Conservation (phyloP, 1,140 invertebrate species). For the Samia ricini region DNA sequence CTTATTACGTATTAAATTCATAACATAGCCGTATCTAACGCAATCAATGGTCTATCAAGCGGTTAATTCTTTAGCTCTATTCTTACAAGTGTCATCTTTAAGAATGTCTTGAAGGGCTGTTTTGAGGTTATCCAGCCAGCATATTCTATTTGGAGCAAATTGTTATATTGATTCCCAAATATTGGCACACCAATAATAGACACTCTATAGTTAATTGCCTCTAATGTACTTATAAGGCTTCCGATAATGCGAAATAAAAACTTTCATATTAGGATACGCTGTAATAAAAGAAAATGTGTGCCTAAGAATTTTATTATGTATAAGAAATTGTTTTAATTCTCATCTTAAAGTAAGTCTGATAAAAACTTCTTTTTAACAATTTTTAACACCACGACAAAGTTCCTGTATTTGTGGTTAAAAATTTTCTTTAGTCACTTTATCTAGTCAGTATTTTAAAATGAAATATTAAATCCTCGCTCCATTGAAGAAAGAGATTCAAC, state of each 20-base stretch:
- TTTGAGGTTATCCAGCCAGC: conserved; percentile 45
- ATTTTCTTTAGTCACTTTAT: too few relatives aligned
- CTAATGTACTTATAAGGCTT: conserved; percentile 82
- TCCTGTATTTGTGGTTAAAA: too few relatives aligned
- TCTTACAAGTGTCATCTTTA: conserved; percentile 42
- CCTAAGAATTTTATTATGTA: too few relatives aligned
- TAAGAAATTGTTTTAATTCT: too few relatives aligned
- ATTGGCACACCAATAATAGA: conserved; percentile 83
- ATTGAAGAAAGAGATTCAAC: too few relatives aligned
- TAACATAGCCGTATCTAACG: conserved; percentile 78
- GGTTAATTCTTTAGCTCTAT: conserved; percentile 64
- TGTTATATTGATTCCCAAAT: conserved; percentile 80
- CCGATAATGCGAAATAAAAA: conserved; percentile 84
- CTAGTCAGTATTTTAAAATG: too few relatives aligned
- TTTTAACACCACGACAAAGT: too few relatives aligned
- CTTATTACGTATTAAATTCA: conserved; percentile 82
- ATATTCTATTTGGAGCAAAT: conserved; percentile 70
- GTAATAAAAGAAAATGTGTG: too few relatives aligned
- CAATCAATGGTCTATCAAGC: conserved; percentile 73
- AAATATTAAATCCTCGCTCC: too few relatives aligned
- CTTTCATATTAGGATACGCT: conserved; percentile 77
- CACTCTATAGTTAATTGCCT: conserved; percentile 81
- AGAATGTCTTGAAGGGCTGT: conserved; percentile 22
- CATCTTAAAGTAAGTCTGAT: too few relatives aligned
- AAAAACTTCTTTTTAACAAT: too few relatives aligned